These are phyloP conservation scores for Andrena bucephala DNA, from an alignment of 2,888 invertebrate genomes.

Conservation along the genomic window DNA sequence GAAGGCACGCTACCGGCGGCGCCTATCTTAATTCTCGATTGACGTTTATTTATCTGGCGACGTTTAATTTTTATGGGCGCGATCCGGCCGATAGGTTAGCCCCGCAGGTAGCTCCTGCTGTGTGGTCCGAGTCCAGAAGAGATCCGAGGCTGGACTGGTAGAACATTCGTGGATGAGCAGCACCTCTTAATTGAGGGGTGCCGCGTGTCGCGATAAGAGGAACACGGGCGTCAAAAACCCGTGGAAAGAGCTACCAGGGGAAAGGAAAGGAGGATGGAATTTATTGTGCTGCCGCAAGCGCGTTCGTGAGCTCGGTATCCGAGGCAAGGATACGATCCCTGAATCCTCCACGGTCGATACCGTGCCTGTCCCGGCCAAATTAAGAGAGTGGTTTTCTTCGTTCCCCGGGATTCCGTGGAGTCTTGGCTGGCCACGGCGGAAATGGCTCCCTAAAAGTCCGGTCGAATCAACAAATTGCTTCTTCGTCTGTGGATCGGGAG, in stretches of 20 bases:
- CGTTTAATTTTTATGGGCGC: slow-evolving; percentile 84
- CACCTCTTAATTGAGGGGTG: slow-evolving; percentile 81
- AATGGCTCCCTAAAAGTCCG: slow-evolving; percentile 43
- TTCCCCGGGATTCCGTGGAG: slow-evolving; percentile 57
- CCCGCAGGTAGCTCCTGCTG: slow-evolving; percentile 82
- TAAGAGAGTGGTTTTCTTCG: slow-evolving; percentile 68
- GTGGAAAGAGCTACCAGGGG: slow-evolving; percentile 71
- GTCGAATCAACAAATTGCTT: slow-evolving; percentile 63
- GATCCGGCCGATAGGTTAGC: slow-evolving; percentile 80
- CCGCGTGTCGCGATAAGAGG: slow-evolving; percentile 78
- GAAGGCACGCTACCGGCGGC: slow-evolving; percentile 69
- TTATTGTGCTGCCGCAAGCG: slow-evolving; percentile 61
- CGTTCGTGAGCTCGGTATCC: slow-evolving; percentile 24
- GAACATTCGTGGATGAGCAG: slow-evolving; percentile 74
- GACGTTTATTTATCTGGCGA: slow-evolving; percentile 84
- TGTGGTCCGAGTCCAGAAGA: slow-evolving; percentile 78
- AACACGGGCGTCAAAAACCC: slow-evolving; percentile 79
- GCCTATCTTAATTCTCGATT: slow-evolving; percentile 83
- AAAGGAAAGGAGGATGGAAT: slow-evolving; percentile 67
- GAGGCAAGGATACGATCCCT: slow-evolving; percentile 33
- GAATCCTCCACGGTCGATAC: slow-evolving; percentile 52
- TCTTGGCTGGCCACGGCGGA: slow-evolving; percentile 31
- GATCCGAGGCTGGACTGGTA: slow-evolving; percentile 62
- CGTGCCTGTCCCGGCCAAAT: slow-evolving; percentile 51
- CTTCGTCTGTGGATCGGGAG: slow-evolving; percentile 21